phyloP scores from a whole-genome alignment of 2,888 invertebrate genomes.

The Miltochrista miniata region DNA sequence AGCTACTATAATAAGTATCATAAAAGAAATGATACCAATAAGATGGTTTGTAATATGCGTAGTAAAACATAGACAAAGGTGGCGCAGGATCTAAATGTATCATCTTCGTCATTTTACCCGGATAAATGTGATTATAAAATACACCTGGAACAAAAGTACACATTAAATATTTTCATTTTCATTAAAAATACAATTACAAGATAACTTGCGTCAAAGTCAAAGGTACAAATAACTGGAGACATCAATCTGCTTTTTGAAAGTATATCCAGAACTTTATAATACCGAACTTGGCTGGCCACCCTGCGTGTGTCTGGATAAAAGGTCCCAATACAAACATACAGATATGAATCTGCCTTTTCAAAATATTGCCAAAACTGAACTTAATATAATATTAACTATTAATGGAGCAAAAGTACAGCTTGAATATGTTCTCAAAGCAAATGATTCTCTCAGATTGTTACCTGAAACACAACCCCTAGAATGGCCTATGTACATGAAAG shows the following conservation, averaged over 20 bases:
- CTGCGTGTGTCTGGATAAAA: too few relatives aligned
- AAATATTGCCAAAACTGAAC: too few relatives aligned
- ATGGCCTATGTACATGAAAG: slow-evolving; percentile 51
- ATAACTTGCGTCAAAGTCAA: not conserved
- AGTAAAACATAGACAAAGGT: slow-evolving; percentile 43
- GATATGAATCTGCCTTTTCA: too few relatives aligned
- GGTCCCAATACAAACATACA: too few relatives aligned
- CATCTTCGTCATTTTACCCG: slow-evolving; percentile 73
- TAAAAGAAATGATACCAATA: slow-evolving; percentile 46
- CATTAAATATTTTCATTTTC: not conserved
- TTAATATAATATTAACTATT: not conserved
- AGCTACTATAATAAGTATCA: slow-evolving; percentile 53
- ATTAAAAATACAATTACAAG: not conserved
- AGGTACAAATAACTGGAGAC: too few relatives aligned
- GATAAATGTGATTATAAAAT: slow-evolving; percentile 68
- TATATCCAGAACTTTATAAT: too few relatives aligned
- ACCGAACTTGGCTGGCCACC: too few relatives aligned
- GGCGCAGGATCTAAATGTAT: slow-evolving; percentile 57
- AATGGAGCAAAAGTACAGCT: not conserved
- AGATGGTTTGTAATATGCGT: slow-evolving; percentile 25
- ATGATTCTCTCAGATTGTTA: slow-evolving; percentile 18
- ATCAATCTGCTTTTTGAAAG: too few relatives aligned
- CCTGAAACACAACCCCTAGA: slow-evolving; percentile 52
- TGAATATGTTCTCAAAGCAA: too few relatives aligned
- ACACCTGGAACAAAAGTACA: slow-evolving; percentile 40